Evolutionary conservation across 1,140 invertebrate species (phyloP).

Genomic region (Gonatopus flavifemur): DNA sequence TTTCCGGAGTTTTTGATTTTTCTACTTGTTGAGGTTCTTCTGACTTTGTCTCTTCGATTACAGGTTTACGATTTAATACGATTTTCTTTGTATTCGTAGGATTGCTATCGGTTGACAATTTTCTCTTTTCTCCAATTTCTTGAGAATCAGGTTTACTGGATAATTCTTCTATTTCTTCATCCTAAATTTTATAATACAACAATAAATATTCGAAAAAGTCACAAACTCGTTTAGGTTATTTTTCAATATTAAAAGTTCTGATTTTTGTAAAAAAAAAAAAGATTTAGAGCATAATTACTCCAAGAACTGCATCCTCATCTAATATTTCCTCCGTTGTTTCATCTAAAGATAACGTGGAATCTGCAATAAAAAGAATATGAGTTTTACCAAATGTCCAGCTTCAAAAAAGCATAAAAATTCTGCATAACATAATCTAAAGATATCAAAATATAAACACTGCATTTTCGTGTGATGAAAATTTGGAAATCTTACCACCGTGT

Average conservation of each 20-base stretch:
- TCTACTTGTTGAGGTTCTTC: constrained; percentile 30
- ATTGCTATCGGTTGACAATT: constrained; percentile 44
- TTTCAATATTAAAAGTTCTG: neutral
- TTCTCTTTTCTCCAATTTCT: constrained; percentile 42
- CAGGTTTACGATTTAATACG: constrained; percentile 68
- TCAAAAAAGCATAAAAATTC: too few relatives aligned
- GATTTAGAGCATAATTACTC: constrained; percentile 36
- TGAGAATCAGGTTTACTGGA: constrained; percentile 47
- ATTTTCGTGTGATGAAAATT: neutral
- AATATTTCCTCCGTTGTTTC: constrained; percentile 57
- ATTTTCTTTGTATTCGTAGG: constrained; percentile 60
- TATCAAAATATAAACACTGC: too few relatives aligned
- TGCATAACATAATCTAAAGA: too few relatives aligned
- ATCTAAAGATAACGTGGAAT: constrained; percentile 50
- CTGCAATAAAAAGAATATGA: constrained; percentile 30
- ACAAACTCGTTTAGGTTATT: too few relatives aligned
- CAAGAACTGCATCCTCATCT: constrained; percentile 59
- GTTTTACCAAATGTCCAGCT: too few relatives aligned
- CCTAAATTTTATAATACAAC: constrained; percentile 28
- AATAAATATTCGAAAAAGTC: neutral
- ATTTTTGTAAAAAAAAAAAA: constrained; percentile 4
- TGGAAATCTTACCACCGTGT: constrained; percentile 51
- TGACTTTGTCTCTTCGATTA: constrained; percentile 54
- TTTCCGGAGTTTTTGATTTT: constrained; percentile 31
- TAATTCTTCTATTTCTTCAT: constrained; percentile 54